These are phyloP conservation scores for Microtus richardsoni DNA, from an alignment of 2,113 vertebrate species.

Conservation along the genomic window DNA sequence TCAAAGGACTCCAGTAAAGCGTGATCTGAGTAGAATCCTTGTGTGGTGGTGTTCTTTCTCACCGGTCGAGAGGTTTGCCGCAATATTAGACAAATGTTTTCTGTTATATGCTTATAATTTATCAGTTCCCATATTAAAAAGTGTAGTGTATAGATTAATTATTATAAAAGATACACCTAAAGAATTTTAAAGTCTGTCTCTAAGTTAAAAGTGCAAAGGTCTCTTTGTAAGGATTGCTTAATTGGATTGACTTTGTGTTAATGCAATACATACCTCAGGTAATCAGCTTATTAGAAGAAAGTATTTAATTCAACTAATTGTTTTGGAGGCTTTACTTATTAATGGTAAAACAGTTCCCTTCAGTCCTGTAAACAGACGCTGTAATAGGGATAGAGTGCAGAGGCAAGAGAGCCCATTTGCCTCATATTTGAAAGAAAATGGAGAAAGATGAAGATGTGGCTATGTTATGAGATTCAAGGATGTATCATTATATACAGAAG, in stretches of 20 bases:
- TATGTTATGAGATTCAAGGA: too few relatives aligned
- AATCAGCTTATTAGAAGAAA: not conserved
- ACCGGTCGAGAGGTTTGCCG: too few relatives aligned
- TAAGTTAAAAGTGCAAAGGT: not conserved
- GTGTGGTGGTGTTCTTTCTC: too few relatives aligned
- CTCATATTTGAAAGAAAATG: not conserved
- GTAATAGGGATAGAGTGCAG: rapidly evolving
- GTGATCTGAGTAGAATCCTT: too few relatives aligned
- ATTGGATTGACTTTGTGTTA: not conserved
- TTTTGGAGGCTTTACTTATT: not conserved
- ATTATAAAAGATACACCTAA: constrained; percentile 11
- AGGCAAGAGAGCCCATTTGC: not conserved
- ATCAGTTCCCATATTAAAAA: not conserved
- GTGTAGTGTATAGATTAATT: not conserved
- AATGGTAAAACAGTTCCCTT: not conserved
- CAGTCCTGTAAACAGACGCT: not conserved
- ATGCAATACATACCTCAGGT: not conserved
- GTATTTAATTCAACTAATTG: not conserved
- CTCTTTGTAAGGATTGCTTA: not conserved
- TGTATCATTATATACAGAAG: not conserved
- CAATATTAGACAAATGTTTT: constrained; percentile 21
- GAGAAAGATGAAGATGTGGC: not conserved
- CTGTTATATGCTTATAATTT: not conserved
- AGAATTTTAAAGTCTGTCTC: not conserved
- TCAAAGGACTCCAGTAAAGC: too few relatives aligned